phyloP scores from a whole-genome alignment of 2,888 invertebrate species.

The Volucella inflata region DNA sequence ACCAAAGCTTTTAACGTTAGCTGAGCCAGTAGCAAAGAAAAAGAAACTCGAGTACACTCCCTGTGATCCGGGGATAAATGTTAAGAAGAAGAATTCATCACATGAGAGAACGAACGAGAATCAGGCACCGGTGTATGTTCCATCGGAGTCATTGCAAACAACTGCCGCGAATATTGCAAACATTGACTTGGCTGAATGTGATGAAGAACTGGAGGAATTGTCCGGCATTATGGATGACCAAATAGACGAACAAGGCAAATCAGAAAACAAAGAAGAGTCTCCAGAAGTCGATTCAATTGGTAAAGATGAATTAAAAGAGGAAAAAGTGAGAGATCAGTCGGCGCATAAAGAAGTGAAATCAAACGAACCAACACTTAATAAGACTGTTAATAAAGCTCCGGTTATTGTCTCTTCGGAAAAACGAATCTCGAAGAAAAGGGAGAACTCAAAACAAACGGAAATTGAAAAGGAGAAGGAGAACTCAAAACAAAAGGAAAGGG shows the following conservation, averaged over 20 bases:
- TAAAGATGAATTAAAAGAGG: too few relatives aligned
- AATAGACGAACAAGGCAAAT: slow-evolving; percentile 10
- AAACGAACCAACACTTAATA: too few relatives aligned
- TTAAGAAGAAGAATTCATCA: slow-evolving; percentile 77
- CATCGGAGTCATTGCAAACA: slow-evolving; percentile 74
- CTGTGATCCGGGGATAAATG: slow-evolving; percentile 82
- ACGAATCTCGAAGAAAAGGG: slow-evolving; percentile 20
- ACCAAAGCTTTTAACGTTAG: slow-evolving; percentile 80
- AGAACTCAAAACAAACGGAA: slow-evolving; percentile 18
- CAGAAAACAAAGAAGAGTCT: slow-evolving; percentile 38
- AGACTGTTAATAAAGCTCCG: too few relatives aligned
- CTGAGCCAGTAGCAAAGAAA: slow-evolving; percentile 78
- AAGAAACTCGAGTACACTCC: slow-evolving; percentile 83
- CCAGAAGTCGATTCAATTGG: too few relatives aligned
- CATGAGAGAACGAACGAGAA: slow-evolving; percentile 38
- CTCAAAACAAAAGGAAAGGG: slow-evolving; percentile 51
- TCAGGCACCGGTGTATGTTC: slow-evolving; percentile 81
- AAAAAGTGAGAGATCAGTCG: too few relatives aligned
- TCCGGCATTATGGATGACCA: slow-evolving; percentile 76
- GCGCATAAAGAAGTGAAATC: too few relatives aligned
- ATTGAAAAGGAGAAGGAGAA: slow-evolving; percentile 7
- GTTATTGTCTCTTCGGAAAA: neutral
- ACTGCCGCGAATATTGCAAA: slow-evolving; percentile 57
- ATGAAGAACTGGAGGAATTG: slow-evolving; percentile 78
- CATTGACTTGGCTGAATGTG: slow-evolving; percentile 77